Percentiles rank a stretch among this genome's conserved stretches.
These are phyloP conservation scores for Drosophila navojoa DNA, from an alignment of 1,140 invertebrate species.

Conservation along the genomic window DNA sequence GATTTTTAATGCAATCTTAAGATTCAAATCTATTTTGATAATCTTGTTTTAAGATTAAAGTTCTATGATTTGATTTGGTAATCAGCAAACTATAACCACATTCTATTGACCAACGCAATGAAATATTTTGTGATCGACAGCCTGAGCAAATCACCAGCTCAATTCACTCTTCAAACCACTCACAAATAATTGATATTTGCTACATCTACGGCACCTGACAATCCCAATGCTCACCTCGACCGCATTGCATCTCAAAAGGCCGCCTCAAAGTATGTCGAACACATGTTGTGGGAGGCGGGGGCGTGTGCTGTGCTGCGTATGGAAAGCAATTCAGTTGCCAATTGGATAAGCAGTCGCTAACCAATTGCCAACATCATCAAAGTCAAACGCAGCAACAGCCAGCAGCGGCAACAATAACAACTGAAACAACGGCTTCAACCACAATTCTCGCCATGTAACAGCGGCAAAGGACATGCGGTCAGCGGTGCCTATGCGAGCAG, in stretches of 20 bases:
- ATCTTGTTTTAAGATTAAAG: no score
- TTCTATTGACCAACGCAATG: no score
- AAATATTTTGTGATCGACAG: no score
- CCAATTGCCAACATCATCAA: conserved; percentile 48
- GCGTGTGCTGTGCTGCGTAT: not conserved
- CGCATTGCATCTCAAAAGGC: not conserved
- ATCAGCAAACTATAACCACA: no score
- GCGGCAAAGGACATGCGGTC: conserved; percentile 40
- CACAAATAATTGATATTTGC: no score
- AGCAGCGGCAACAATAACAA: not conserved
- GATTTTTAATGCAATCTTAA: no score
- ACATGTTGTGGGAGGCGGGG: not conserved
- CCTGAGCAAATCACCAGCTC: no score
- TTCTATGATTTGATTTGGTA: no score
- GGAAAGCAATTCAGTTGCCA: conserved; percentile 18
- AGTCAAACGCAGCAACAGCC: conserved; percentile 37
- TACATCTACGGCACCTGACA: no score
- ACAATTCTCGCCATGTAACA: conserved; percentile 46
- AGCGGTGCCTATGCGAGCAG: conserved; percentile 31
- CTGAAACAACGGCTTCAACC: conserved; percentile 23
- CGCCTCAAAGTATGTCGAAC: conserved; percentile 7
- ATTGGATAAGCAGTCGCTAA: conserved; percentile 34
- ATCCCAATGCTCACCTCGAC: no score
- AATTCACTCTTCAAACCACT: no score
- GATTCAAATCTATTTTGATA: no score